Evolutionary conservation across 2,888 invertebrate genomes (phyloP).

Genomic region (Epistrophella euchroma): DNA sequence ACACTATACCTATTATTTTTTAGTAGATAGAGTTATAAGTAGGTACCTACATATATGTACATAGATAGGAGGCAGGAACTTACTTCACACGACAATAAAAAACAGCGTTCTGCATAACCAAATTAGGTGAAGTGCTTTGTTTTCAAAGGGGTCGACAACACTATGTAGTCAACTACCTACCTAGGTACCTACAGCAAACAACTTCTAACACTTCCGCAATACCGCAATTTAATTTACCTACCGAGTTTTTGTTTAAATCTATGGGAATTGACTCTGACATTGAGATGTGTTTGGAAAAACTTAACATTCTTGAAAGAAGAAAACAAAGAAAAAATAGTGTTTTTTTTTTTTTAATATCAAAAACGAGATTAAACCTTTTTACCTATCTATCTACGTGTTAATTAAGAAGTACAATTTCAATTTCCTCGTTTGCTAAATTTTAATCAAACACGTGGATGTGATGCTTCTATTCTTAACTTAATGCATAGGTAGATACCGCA

Average conservation of each 20-base stretch:
- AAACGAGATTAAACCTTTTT: not conserved
- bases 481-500: not conserved
- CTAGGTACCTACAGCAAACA: no score
- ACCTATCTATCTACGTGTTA: slow-evolving; percentile 23
- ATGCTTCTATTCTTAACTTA: not conserved
- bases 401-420: slow-evolving; percentile 27
- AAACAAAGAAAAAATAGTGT: not conserved
- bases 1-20: no score
- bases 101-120: slow-evolving; percentile 17
- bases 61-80: no score
- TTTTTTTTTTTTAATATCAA: slow-evolving; percentile 14
- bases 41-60: no score
- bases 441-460: slow-evolving; percentile 8
- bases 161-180: slow-evolving; percentile 8
- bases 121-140: slow-evolving; percentile 28
- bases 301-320: not conserved
- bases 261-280: slow-evolving; percentile 17
- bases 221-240: slow-evolving; percentile 27
- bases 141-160: not conserved
- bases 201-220: not conserved
- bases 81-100: slow-evolving; percentile 9
- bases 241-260: not conserved
- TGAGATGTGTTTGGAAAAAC: slow-evolving; percentile 1
- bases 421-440: slow-evolving; percentile 18
- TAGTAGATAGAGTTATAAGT: no score